Base-by-base conservation (phyloP, 2,797 vertebrate species). In the Nyctalus aviator region DNA sequence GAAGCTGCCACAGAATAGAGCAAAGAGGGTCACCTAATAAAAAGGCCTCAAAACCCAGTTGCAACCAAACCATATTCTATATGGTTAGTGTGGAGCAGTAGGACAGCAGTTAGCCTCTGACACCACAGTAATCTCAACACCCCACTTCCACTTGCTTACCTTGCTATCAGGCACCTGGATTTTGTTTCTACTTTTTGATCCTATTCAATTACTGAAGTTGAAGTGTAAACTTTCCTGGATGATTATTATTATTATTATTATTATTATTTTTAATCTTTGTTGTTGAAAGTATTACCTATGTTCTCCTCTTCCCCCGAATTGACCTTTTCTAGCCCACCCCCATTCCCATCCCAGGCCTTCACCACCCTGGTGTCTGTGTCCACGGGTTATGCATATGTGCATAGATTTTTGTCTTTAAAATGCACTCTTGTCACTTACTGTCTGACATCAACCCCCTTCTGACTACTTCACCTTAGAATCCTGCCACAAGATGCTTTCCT, bases 161-260 rank as follows among this genome's bases (percentile, higher is more conserved):
- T 48, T 17, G 27, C 18, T 53, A 27, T 50, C 59, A 55, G 11
- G 8, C 35, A 69, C 32, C 20, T 50, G 53, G 11, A 30, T 32
- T 91, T n/a, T 78, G 23, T 71, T 94, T 91, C 68, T 94, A 27
- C 37, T 48, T 76, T 59, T 27, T 53, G 23, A 13, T 62, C n/a
- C 25, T 92, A 1, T 53, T 88, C 21, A 53, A 11, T 75, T 50
- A 73, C 3, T 41, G 12, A 62, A 30, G 44, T n/a, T 81, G 17
- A 62, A 44, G 27, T 62, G 13, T 81, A 62, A 59, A 44, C 30
- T 30, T 35, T 81, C 8, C 77, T 75, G 44, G 20, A 83, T 35
- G 23, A 27, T 62, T 62, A 25, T 62, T 5, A 13, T 30, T 59
- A 27, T 59, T 59, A 13, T 62, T 62, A 25, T 62, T 2, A 14